These are phyloP conservation scores for Syngnathus acus DNA, from an alignment of 2,797 vertebrate species.

Conservation along the genomic window DNA sequence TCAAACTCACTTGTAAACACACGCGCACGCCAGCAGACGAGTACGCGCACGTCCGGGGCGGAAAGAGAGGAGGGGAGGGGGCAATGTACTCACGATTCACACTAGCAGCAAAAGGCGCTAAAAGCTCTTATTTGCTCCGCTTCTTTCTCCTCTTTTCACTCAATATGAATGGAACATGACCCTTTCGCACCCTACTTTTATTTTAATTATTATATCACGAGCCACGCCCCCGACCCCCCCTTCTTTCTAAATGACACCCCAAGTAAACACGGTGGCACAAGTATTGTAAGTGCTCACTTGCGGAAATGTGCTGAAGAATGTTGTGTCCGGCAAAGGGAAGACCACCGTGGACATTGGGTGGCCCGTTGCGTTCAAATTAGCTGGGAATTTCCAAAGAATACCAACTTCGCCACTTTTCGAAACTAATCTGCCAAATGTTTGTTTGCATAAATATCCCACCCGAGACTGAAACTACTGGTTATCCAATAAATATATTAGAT, in stretches of 20 bases:
- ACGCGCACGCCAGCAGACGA: conserved; percentile 21
- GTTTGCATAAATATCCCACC: neutral
- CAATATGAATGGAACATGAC: neutral
- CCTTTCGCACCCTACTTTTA: neutral
- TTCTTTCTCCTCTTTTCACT: conserved; percentile 10
- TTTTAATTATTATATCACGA: neutral
- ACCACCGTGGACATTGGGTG: neutral
- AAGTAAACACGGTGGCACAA: conserved; percentile 40
- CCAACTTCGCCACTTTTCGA: neutral
- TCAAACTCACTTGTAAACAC: conserved; percentile 66
- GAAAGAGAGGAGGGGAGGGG: neutral
- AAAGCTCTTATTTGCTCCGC: neutral
- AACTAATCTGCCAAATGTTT: neutral
- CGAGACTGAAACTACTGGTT: neutral
- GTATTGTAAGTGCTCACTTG: conserved; percentile 36
- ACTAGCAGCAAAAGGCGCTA: conserved; percentile 15
- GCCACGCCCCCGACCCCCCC: conserved; percentile 30
- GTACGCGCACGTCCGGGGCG: conserved; percentile 7
- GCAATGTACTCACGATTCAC: conserved; percentile 29
- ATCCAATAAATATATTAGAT: neutral
- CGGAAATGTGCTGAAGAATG: conserved; percentile 1
- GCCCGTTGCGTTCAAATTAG: neutral
- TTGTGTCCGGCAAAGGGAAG: neutral
- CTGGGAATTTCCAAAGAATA: neutral
- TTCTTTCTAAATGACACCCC: conserved; percentile 24